phyloP scores from a whole-genome alignment of 1,140 invertebrate genomes.

The Drosophila pallidifrons region DNA sequence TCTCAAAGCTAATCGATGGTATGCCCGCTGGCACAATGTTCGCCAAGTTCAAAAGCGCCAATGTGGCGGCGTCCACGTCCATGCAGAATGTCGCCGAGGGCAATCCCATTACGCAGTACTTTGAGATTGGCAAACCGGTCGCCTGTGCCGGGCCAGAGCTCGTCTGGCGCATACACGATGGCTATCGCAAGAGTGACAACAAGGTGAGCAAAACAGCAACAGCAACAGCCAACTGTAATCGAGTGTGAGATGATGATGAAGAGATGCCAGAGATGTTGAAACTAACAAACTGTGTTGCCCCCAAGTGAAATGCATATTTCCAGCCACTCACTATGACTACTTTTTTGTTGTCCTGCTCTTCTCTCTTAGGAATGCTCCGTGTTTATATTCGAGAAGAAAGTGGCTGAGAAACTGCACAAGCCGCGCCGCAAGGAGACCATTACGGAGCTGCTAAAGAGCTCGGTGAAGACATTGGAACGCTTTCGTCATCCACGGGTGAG shows the following conservation, averaged over 20 bases:
- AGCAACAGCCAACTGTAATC: no score
- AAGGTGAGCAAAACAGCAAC: constrained; percentile 89
- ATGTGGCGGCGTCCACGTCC: constrained; percentile 83
- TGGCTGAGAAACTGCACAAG: constrained; percentile 97
- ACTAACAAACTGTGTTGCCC: background rate
- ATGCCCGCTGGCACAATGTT: constrained; percentile 88
- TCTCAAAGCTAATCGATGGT: constrained; percentile 85
- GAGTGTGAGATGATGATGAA: no score
- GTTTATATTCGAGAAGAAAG: constrained; percentile 97
- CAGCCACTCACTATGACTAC: background rate
- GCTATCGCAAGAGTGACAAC: constrained; percentile 93
- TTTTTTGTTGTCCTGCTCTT: background rate
- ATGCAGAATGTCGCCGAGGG: constrained; percentile 88
- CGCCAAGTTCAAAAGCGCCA: constrained; percentile 90
- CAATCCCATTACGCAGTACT: constrained; percentile 95
- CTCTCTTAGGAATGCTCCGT: constrained; percentile 95
- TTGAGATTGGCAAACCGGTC: constrained; percentile 94
- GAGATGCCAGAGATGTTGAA: background rate
- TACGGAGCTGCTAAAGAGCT: constrained; percentile 94
- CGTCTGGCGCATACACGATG: constrained; percentile 97
- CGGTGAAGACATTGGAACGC: constrained; percentile 92
- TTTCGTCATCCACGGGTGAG: constrained; percentile 94
- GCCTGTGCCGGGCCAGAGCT: constrained; percentile 96
- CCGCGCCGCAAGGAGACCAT: constrained; percentile 96
- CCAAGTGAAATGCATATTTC: constrained; percentile 9